Conservation (phyloP, 2,797 vertebrate genomes). For the Margarornis squamiger region DNA sequence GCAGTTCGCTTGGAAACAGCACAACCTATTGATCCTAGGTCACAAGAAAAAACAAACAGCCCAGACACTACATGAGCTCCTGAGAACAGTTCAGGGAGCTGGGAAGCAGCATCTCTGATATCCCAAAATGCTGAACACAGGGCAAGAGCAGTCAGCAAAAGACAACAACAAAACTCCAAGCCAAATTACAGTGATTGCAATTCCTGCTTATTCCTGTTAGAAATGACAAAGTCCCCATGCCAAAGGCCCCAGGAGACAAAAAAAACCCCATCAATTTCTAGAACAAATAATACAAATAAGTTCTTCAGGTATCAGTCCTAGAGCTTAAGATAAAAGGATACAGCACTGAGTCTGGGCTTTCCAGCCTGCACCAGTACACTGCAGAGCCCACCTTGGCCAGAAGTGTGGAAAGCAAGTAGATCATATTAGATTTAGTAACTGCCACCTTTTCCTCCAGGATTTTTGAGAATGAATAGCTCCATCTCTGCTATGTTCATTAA, state of each 20-base stretch:
- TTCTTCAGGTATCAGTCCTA: not conserved
- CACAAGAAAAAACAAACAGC: slow-evolving; percentile 52
- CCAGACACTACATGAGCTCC: slow-evolving; percentile 47
- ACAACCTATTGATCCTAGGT: slow-evolving; percentile 70
- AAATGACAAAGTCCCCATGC: not conserved
- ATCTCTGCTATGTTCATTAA: not conserved
- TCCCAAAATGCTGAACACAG: not conserved
- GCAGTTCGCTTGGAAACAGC: slow-evolving; percentile 66
- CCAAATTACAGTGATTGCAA: rapidly evolving
- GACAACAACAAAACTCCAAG: not conserved
- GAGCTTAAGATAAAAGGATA: not conserved
- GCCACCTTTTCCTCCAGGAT: not conserved
- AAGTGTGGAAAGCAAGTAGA: not conserved
- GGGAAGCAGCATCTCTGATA: not conserved
- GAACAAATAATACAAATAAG: not conserved
- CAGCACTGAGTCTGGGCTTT: not conserved
- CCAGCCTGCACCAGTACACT: not conserved
- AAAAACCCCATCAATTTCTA: not conserved
- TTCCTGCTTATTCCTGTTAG: not conserved
- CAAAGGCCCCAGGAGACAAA: not conserved
- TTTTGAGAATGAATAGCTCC: not conserved
- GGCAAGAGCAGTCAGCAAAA: not conserved
- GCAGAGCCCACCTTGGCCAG: not conserved
- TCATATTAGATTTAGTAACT: not conserved
- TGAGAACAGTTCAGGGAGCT: slow-evolving; percentile 40